Conservation (phyloP, 2,888 invertebrate species). For the Amblyteles armatorius region DNA sequence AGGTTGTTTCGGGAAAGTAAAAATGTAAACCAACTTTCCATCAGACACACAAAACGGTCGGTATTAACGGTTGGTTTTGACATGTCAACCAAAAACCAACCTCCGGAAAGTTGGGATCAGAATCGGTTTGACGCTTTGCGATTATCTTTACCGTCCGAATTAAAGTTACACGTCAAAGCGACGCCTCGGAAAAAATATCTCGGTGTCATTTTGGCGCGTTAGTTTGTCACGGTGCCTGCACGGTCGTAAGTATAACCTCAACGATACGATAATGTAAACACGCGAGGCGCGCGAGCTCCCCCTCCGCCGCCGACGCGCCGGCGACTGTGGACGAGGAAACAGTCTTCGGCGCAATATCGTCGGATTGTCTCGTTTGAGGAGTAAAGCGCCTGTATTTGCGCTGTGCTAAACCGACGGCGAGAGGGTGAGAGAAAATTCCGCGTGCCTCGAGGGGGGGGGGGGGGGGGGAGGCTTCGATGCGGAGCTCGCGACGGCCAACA, state of each 20-base stretch:
- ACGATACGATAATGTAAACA: not conserved
- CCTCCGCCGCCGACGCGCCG: not conserved
- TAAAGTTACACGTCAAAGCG: too few relatives aligned
- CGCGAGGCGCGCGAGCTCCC: not conserved
- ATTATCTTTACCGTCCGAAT: too few relatives aligned
- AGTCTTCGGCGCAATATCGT: conserved; percentile 3
- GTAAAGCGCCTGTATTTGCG: conserved; percentile 27
- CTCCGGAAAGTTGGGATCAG: too few relatives aligned
- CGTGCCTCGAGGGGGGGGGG: conserved; percentile 14
- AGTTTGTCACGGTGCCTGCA: not conserved
- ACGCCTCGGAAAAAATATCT: not conserved
- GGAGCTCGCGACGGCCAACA: conserved; percentile 34
- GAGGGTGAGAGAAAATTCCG: conserved; percentile 30
- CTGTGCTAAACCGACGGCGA: not conserved
- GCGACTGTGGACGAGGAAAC: not conserved
- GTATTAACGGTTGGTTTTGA: too few relatives aligned
- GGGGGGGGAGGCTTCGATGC: conserved; percentile 20
- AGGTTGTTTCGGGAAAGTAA: too few relatives aligned
- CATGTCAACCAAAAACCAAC: too few relatives aligned
- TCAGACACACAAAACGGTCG: too few relatives aligned
- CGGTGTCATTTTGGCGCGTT: not conserved
- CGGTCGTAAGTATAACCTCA: not conserved
- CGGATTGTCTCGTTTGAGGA: not conserved
- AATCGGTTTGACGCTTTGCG: too few relatives aligned
- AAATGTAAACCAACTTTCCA: too few relatives aligned